Evolutionary conservation across 2,113 vertebrate genomes (phyloP), one percentile per base, ranked within the genome.

Genomic region (Ammodytes dubius): DNA sequence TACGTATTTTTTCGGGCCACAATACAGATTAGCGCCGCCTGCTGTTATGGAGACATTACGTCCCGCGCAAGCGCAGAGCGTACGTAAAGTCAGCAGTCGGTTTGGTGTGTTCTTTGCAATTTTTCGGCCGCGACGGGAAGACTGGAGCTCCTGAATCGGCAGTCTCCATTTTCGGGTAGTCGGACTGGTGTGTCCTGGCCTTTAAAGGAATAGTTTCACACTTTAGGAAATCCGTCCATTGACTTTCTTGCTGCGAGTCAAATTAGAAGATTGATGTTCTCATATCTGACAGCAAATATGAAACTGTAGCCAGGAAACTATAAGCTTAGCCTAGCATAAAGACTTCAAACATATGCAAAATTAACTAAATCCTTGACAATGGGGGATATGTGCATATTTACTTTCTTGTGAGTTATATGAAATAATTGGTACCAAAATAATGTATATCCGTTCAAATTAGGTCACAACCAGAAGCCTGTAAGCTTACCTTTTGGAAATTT

Each of bases 291-390:
- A 1, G 37, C 17, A 13, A 14, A 59, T 42, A 42, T 59, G 37
- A 68, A 68, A n/a, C 7, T 17, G 4, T 1, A n/a, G 6, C 59
- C n/a, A n/a, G 17, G 10, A 40, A 12, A 7, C 59, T 27, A 3
- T 58, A 75, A n/a, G 59, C 45, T 15, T 50, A 56, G 49, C 47
- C 17, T 39, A 79, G 46, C 52, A 70, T 70, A 46, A 61, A 63
- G 15, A 14, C 43, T 43, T 13, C 12, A 54, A 40, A 56, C 37
- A 27, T 27, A 27, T 27, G 27, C 27, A 27, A 27, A 27, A 27
- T 27, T 27, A 27, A 27, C 27, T 27, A 27, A 27, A 27, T 27
- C 1, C 27, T 27, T 27, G 27, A 27, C 27, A 27, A 27, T 27
- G 27, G 27, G 6, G 2, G 8, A 53, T n/a, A 63, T n/a, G 4